Base-by-base conservation (phyloP, 2,797 vertebrate genomes). In the Carduelis carduelis region DNA sequence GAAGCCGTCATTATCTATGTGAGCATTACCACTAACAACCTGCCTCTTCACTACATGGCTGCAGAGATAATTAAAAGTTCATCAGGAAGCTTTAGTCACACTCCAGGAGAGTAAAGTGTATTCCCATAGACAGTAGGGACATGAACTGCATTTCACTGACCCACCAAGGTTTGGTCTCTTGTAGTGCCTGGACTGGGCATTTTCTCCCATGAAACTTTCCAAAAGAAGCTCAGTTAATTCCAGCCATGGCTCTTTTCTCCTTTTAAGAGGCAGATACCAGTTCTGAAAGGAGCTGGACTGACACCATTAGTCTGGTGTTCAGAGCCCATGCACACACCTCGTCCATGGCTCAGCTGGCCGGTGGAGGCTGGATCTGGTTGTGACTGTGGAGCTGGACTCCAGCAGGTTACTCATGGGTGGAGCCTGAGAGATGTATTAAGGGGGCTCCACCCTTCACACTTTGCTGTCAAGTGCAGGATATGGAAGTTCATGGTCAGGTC, bases 281-380 rank as follows among this genome's bases (percentile, higher is more conserved):
- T 75, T 53, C 27, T 75, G 74, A 43, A 57, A 79, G 56, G 19
- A 70, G 22, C 20, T 26, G 37, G 16, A 19, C n/a, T 35, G 44
- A 24, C 32, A n/a, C 30, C 44, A n/a, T 13, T 17, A 70, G 22
- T 14, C 27, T 23, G 0, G 0, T 32, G 27, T 37, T 65, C 46
- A 47, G 39, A 65, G 35, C 52, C 32, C 77, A 60, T 27, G 5
- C 34, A 5, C 24, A 14, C 14, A 22, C 5, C 10, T 14, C 0
- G 0, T 14, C 10, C 23, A 3, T 13, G 27, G 37, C 55, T 37
- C 75, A 22, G 61, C 43, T 11, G 14, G 32, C 37, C 0, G 0
- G n/a, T 0, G 0, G 27, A 52, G 53, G 18, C 50, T 43, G 50
- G 52, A 46, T 65, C 34, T 53, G 46, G 18, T 23, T 35, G 32